These are phyloP conservation scores for Ypsolopha sequella DNA, from an alignment of 2,888 invertebrate species.

Conservation along the genomic window DNA sequence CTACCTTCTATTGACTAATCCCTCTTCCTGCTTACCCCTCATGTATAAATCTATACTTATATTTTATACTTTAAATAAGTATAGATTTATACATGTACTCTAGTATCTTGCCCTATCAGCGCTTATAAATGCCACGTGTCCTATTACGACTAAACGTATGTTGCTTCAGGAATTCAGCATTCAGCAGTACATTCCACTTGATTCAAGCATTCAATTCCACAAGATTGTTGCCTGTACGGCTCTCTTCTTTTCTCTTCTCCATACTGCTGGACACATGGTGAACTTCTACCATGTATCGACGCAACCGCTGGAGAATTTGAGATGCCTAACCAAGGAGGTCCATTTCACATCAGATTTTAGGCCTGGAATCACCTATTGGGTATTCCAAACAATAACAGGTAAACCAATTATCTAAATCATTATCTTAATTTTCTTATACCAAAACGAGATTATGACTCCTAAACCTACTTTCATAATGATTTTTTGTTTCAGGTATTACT, in stretches of 20 bases:
- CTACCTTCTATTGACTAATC: no score
- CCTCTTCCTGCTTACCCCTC: no score
- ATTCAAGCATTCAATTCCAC: slow-evolving; percentile 97
- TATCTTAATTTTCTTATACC: background rate
- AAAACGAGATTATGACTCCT: background rate
- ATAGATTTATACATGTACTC: no score
- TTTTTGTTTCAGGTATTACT: slow-evolving; percentile 75
- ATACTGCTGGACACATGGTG: slow-evolving; percentile 94
- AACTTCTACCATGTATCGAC: slow-evolving; percentile 98
- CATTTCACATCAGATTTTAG: slow-evolving; percentile 95
- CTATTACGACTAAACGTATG: background rate
- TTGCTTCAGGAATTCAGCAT: slow-evolving; percentile 81
- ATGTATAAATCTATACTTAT: no score
- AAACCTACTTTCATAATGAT: background rate
- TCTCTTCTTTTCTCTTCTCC: slow-evolving; percentile 91
- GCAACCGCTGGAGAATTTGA: slow-evolving; percentile 91
- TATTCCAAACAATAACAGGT: slow-evolving; percentile 95
- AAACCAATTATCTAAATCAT: slow-evolving; percentile 10
- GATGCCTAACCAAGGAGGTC: slow-evolving; percentile 93
- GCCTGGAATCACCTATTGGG: slow-evolving; percentile 95
- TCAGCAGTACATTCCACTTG: slow-evolving; percentile 93
- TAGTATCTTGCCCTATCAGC: no score
- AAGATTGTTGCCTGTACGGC: slow-evolving; percentile 97
- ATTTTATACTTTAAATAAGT: no score
- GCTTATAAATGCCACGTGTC: no score